phyloP scores from a whole-genome alignment of 2,888 invertebrate genomes.

The Iselma pallidipennis region DNA sequence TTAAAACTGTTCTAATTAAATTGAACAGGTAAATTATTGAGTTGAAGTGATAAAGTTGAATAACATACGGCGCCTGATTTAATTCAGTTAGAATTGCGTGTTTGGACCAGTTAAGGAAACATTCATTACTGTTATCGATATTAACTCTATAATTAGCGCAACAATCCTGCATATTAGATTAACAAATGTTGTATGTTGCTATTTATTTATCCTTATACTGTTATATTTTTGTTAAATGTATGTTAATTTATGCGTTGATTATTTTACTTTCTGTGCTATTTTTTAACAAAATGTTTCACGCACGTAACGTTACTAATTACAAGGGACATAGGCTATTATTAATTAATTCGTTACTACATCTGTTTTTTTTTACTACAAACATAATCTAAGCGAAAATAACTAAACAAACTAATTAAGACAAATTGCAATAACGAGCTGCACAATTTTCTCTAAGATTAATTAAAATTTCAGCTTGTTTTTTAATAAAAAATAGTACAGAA shows the following conservation, averaged over 20 bases:
- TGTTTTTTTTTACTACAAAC: background rate
- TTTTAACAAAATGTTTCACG: background rate
- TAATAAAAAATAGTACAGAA: background rate
- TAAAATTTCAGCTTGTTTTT: background rate
- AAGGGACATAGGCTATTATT: too few relatives aligned
- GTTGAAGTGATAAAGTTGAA: slow-evolving; percentile 28
- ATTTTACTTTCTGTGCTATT: background rate
- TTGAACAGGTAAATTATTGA: slow-evolving; percentile 34
- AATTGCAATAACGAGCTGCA: background rate
- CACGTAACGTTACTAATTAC: too few relatives aligned
- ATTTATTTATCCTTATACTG: too few relatives aligned
- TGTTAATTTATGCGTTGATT: background rate
- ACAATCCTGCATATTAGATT: slow-evolving; percentile 15
- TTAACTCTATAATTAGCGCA: slow-evolving; percentile 27
- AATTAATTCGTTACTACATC: too few relatives aligned
- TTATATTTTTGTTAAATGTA: background rate
- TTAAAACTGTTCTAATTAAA: slow-evolving; percentile 31
- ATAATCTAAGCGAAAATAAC: background rate
- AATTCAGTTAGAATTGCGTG: slow-evolving; percentile 29
- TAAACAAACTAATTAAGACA: background rate
- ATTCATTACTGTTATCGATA: slow-evolving; percentile 31
- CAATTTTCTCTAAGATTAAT: background rate
- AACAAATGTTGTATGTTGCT: too few relatives aligned
- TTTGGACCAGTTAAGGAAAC: slow-evolving; percentile 29
- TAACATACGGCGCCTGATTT: slow-evolving; percentile 29